These are phyloP conservation scores for Tauraco erythrolophus DNA, from an alignment of 2,113 vertebrate genomes.

Conservation along the genomic window DNA sequence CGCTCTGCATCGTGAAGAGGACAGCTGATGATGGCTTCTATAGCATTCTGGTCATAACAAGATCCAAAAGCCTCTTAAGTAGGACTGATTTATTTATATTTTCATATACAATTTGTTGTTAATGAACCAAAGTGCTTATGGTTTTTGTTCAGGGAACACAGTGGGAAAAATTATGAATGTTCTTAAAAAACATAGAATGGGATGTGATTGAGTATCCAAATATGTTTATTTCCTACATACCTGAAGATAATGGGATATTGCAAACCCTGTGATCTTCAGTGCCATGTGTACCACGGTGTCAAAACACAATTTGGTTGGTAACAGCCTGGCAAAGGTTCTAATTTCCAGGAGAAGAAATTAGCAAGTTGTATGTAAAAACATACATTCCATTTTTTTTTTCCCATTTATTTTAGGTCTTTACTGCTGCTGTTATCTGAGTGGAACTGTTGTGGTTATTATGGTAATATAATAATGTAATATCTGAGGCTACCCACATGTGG, in stretches of 20 bases:
- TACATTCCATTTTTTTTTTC: accelerated
- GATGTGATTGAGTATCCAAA: neutral
- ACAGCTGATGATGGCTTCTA: neutral
- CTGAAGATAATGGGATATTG: neutral
- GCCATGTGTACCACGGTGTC: neutral
- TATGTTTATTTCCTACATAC: neutral
- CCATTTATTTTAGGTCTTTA: neutral
- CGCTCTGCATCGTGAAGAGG: neutral
- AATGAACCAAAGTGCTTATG: neutral
- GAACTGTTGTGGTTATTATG: neutral
- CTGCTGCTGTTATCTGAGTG: neutral
- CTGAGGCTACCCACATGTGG: neutral
- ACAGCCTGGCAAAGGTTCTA: neutral
- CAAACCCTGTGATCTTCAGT: neutral
- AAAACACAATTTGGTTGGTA: neutral
- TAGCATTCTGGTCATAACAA: neutral
- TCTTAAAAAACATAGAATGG: neutral
- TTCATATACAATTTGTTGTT: neutral
- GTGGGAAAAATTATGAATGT: neutral
- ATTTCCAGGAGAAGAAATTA: neutral
- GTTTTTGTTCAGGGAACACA: neutral
- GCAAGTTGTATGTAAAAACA: neutral
- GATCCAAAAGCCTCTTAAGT: neutral
- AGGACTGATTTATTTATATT: neutral
- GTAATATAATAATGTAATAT: neutral